Base-by-base conservation (phyloP, 1,140 invertebrate genomes). In the Patella vulgata region DNA sequence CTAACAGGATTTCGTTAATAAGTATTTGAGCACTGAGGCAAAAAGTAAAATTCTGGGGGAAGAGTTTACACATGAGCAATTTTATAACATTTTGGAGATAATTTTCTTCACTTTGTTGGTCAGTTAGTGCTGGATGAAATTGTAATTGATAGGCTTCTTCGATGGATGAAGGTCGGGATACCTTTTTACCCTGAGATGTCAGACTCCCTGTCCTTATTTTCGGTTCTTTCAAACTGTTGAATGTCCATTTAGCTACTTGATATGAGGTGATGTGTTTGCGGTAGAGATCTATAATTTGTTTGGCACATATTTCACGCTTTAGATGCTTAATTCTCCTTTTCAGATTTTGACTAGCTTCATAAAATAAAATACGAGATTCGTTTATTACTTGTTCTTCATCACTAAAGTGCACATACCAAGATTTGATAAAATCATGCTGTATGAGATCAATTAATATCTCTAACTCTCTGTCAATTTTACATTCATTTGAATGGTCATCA, bases 131-230 rank as follows among this genome's bases (percentile, higher is more conserved):
- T 43, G 43, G 43, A 42, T 76, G 74, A 48, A 63, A 70, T 21
- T 68, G 67, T 5, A 51, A 44, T 19, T 70, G 62, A 63, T 71
- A 76, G 25, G 67, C 74, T 44, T 73, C 67, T 23, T 76, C 71
- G 2, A 74, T 44, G 21, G 67, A 65, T 19, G 50, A 53, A 57
- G 23, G 33, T 43, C 46, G 39, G n/a, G 27, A 52, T 36, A 56
- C 36, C 30, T 36, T 52, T 19, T 46, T 39, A 17, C 33, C 31
- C 23, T 31, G 27, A n/a, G 30, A 25, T n/a, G 36, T 48, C 2
- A 28, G 31, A n/a, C 42, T 39, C 19, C 62, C 39, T 50, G 43
- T 64, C 14, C 68, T 44, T 25, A 28, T 47, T 14, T 19, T 25
- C 9, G 50, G 39, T 8, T 27, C 42, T 21, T 51, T 63, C 21